Evolutionary conservation across 2,797 vertebrate species (phyloP).

Genomic region (Gallirallus australis): DNA sequence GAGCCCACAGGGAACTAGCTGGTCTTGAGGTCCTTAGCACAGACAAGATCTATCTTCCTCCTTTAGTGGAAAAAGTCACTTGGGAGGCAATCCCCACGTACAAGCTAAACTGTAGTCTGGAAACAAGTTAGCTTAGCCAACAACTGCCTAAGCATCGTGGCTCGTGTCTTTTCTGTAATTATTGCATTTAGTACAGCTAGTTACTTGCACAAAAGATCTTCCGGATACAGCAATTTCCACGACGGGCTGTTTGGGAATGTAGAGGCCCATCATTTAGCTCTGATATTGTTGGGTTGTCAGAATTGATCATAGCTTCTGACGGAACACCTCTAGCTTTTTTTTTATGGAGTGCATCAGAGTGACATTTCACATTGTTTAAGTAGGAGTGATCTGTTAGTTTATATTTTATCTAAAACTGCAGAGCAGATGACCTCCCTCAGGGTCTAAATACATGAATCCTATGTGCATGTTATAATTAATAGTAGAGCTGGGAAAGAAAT

Average conservation of each 20-base stretch:
- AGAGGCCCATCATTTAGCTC: constrained; percentile 82
- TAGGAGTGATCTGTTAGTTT: constrained; percentile 85
- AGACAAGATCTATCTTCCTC: not conserved
- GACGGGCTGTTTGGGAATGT: constrained; percentile 81
- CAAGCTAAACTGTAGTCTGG: constrained; percentile 50
- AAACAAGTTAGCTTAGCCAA: constrained; percentile 68
- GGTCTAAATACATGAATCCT: constrained; percentile 83
- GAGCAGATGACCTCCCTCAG: constrained; percentile 84
- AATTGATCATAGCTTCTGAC: constrained; percentile 86
- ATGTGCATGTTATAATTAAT: constrained; percentile 84
- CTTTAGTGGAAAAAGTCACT: not conserved
- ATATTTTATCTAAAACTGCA: constrained; percentile 85
- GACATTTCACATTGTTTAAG: constrained; percentile 86
- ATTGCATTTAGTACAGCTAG: constrained; percentile 82
- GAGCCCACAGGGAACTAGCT: not conserved
- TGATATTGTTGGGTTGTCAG: constrained; percentile 85
- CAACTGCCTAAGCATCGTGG: constrained; percentile 70
- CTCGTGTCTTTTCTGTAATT: constrained; percentile 81
- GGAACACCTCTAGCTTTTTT: constrained; percentile 81
- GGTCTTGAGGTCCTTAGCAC: not conserved
- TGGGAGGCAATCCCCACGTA: not conserved
- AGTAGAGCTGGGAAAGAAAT: constrained; percentile 80
- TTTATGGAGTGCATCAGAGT: constrained; percentile 79
- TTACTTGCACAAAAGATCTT: constrained; percentile 83
- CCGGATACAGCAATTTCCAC: constrained; percentile 82